phyloP scores from a whole-genome alignment of 2,797 vertebrate species.

The Synanceia verrucosa region DNA sequence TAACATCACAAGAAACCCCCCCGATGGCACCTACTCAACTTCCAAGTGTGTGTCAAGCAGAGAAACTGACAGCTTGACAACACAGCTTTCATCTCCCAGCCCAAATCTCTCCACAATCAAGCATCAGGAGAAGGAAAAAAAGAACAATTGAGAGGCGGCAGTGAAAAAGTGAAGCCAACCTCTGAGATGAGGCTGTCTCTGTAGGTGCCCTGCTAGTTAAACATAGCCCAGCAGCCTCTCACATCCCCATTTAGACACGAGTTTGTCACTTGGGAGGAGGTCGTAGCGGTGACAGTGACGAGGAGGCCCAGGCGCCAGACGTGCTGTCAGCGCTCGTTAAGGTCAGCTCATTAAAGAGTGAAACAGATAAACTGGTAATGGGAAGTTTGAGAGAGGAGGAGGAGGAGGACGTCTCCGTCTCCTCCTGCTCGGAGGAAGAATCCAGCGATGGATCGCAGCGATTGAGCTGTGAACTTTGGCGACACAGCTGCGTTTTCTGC shows the following conservation, averaged over 20 bases:
- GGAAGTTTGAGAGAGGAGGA: conserved; percentile 45
- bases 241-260: conserved; percentile 79
- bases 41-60: conserved; percentile 72
- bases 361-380: conserved; percentile 69
- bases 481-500: conserved; percentile 68
- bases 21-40: conserved; percentile 63
- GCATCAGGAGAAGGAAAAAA: conserved; percentile 19
- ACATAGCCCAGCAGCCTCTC: conserved; percentile 76
- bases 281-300: conserved; percentile 75
- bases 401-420: conserved; percentile 44
- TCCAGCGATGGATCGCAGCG: conserved; percentile 40
- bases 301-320: conserved; percentile 70
- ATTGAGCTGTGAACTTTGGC: conserved; percentile 70
- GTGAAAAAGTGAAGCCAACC: conserved; percentile 53
- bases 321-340: conserved; percentile 77
- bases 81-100: conserved; percentile 66
- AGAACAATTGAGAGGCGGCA: conserved; percentile 55
- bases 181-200: conserved; percentile 60
- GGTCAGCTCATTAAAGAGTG: conserved; percentile 79
- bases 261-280: conserved; percentile 75
- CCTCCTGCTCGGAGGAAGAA: conserved; percentile 44
- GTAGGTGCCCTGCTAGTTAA: conserved; percentile 78
- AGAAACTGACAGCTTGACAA: conserved; percentile 73
- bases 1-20: conserved; percentile 68
- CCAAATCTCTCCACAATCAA: conserved; percentile 65